A percentile compares a stretch with the other conserved stretches of the same genome.
These are phyloP conservation scores for Myripristis jacobus DNA, from an alignment of 2,797 vertebrate genomes.

Conservation along the genomic window DNA sequence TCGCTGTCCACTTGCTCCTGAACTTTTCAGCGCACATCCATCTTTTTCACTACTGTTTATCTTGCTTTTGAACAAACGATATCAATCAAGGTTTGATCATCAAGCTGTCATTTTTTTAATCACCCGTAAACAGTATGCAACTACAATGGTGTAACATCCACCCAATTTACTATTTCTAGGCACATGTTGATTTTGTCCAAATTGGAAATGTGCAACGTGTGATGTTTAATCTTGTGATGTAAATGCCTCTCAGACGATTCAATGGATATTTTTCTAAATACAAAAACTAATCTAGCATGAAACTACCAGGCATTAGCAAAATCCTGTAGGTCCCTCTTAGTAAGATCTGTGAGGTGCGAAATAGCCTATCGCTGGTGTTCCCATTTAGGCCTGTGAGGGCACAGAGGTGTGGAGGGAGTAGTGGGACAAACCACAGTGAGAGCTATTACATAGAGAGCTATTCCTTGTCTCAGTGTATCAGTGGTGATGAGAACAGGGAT, in stretches of 20 bases:
- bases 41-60: constrained; percentile 72
- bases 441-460: constrained; percentile 57
- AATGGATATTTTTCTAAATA: constrained; percentile 74
- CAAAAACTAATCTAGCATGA: constrained; percentile 77
- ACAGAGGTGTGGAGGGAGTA: constrained; percentile 35
- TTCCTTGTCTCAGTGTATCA: constrained; percentile 53
- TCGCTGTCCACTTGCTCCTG: constrained; percentile 84
- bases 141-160: constrained; percentile 70
- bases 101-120: constrained; percentile 62
- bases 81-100: constrained; percentile 72
- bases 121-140: constrained; percentile 77
- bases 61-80: constrained; percentile 69
- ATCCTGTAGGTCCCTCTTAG: constrained; percentile 64
- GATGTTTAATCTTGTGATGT: constrained; percentile 75
- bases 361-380: constrained; percentile 52
- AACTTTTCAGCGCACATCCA: constrained; percentile 79
- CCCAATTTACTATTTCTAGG: constrained; percentile 72
- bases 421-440: constrained; percentile 52
- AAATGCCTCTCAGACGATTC: constrained; percentile 72
- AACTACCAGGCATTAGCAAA: constrained; percentile 59
- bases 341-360: constrained; percentile 62
- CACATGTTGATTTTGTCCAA: constrained; percentile 77
- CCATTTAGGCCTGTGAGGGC: constrained; percentile 51
- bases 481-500: constrained; percentile 55
- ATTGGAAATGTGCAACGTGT: constrained; percentile 76